phyloP scores from a whole-genome alignment of 2,113 vertebrate genomes.

The Nanger granti region DNA sequence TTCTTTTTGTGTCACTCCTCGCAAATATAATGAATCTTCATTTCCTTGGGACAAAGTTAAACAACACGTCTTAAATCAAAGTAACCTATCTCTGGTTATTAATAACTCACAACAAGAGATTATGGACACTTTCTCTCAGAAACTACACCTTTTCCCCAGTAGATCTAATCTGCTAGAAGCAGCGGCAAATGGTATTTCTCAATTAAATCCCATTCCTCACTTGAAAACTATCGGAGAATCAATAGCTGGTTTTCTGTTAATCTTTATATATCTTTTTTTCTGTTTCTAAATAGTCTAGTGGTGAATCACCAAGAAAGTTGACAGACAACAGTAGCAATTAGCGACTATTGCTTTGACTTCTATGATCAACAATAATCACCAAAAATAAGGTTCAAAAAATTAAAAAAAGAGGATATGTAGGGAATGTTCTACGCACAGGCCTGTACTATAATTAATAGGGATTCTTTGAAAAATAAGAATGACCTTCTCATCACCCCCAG shows the following conservation, averaged over 20 bases:
- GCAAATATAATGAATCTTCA: background rate
- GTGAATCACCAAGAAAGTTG: background rate
- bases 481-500: background rate
- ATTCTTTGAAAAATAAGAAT: background rate
- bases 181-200: background rate
- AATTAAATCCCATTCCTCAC: background rate
- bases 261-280: background rate
- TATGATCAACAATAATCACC: background rate
- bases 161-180: background rate
- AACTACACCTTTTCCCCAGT: background rate
- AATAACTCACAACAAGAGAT: background rate
- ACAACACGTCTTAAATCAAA: background rate
- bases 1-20: background rate
- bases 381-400: background rate
- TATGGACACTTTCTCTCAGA: background rate
- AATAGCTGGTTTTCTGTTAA: background rate
- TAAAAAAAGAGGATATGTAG: background rate
- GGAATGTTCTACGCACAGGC: background rate
- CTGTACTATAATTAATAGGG: background rate
- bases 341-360: background rate
- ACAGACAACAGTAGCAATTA: background rate
- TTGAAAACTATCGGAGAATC: background rate
- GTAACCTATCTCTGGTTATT: background rate
- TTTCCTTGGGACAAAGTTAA: background rate
- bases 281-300: background rate